Conservation (phyloP, 2,888 invertebrate species). For the Hesperia comma region DNA sequence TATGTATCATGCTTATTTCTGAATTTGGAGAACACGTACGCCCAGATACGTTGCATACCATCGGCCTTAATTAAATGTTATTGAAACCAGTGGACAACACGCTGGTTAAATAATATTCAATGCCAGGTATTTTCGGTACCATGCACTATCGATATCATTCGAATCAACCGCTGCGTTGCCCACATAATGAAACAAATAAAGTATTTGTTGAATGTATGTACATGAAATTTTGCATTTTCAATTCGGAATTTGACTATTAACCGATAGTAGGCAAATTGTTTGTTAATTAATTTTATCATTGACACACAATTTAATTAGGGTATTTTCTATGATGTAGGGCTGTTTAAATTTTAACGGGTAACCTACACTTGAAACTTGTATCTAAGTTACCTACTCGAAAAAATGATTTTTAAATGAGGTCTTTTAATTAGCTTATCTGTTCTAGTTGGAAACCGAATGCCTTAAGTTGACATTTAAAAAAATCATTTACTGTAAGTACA, state of each 20-base stretch:
- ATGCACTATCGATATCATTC: conserved; percentile 38
- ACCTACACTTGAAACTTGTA: too few species aligned
- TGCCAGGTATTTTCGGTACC: conserved; percentile 21
- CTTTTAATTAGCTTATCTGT: too few species aligned
- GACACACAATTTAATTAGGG: too few species aligned
- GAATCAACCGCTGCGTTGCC: conserved; percentile 40
- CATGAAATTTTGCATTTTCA: conserved; percentile 8
- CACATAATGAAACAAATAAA: conserved; percentile 39
- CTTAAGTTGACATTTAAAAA: too few species aligned
- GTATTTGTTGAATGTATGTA: conserved; percentile 19
- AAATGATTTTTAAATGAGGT: too few species aligned
- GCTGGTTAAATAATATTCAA: conserved; percentile 31
- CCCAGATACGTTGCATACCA: conserved; percentile 21
- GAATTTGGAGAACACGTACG: neutral
- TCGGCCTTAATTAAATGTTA: conserved; percentile 32
- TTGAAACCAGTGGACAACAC: conserved; percentile 28
- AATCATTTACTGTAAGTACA: too few species aligned
- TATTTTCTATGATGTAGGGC: too few species aligned
- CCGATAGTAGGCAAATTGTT: neutral
- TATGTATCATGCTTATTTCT: neutral
- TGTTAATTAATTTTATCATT: neutral
- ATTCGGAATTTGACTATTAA: neutral
- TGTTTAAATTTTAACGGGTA: too few species aligned
- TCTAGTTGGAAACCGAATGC: too few species aligned
- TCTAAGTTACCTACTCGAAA: too few species aligned